Conservation (phyloP, 2,888 invertebrate species). For the Hipparchia sbordonii region DNA sequence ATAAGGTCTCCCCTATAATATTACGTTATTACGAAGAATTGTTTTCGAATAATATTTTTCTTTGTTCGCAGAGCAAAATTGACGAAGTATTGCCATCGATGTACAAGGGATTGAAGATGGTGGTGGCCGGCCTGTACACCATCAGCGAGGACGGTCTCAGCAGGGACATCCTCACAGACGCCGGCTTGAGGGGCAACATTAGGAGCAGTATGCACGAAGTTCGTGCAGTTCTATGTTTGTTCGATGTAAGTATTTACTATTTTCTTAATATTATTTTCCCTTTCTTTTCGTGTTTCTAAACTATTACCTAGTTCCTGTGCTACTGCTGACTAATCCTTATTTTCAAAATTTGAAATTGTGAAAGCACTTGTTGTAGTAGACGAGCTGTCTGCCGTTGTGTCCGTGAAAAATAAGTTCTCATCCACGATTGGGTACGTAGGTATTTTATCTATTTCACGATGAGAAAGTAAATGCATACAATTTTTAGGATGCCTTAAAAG, state of each 20-base stretch:
- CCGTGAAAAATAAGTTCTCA: no score
- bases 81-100: conserved; percentile 79
- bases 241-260: conserved; percentile 79
- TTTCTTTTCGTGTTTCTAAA: not conserved
- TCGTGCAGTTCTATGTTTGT: conserved; percentile 86
- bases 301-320: not conserved
- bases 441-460: no score
- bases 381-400: no score
- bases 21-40: no score
- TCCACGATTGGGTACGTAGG: no score
- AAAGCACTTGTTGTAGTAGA: no score
- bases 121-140: conserved; percentile 87
- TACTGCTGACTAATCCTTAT: no score
- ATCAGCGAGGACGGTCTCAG: conserved; percentile 83
- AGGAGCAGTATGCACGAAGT: conserved; percentile 83
- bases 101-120: conserved; percentile 87
- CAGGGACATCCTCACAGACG: conserved; percentile 59
- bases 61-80: conserved; percentile 62
- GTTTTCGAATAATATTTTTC: conserved; percentile 19
- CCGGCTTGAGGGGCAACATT: conserved; percentile 72
- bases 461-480: no score
- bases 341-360: no score
- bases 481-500: no score
- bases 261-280: not conserved
- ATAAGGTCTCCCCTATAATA: conserved; percentile 3